Conservation (phyloP, 1,140 invertebrate species). For the Daktulosphaira vitifoliae region DNA sequence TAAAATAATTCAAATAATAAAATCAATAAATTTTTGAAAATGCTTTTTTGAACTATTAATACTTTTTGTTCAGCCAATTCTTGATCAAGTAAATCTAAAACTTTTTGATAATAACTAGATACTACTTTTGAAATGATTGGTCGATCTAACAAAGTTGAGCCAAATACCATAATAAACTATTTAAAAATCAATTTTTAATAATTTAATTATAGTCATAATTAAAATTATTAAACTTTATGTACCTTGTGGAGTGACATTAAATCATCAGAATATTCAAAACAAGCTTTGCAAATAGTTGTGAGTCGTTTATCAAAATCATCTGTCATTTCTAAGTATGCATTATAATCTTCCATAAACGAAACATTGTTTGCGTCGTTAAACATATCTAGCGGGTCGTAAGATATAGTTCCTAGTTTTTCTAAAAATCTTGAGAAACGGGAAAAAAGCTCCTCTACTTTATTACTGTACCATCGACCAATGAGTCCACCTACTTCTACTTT, state of each 20-base stretch:
- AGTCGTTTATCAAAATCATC: constrained; percentile 63
- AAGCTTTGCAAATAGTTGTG: constrained; percentile 63
- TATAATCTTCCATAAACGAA: constrained; percentile 54
- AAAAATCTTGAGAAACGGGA: constrained; percentile 65
- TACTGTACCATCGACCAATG: constrained; percentile 57
- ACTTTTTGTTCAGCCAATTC: constrained; percentile 5
- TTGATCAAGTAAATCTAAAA: neutral
- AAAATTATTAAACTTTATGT: no score
- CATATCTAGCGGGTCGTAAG: constrained; percentile 60
- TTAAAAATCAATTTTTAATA: neutral
- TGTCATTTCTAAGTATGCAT: constrained; percentile 50
- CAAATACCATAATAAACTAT: constrained; percentile 30
- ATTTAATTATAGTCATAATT: no score
- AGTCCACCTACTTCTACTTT: constrained; percentile 75
- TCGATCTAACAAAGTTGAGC: constrained; percentile 5
- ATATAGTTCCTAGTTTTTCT: constrained; percentile 57
- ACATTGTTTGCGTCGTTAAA: constrained; percentile 55
- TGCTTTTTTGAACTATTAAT: neutral
- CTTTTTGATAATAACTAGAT: neutral
- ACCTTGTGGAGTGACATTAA: constrained; percentile 56
- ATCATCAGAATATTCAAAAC: constrained; percentile 66
- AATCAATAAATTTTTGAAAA: neutral
- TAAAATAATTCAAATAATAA: neutral
- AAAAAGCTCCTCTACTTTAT: constrained; percentile 49
- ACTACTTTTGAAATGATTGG: neutral